phyloP scores from a whole-genome alignment of 2,113 vertebrate genomes.

The Spea multiplicata region DNA sequence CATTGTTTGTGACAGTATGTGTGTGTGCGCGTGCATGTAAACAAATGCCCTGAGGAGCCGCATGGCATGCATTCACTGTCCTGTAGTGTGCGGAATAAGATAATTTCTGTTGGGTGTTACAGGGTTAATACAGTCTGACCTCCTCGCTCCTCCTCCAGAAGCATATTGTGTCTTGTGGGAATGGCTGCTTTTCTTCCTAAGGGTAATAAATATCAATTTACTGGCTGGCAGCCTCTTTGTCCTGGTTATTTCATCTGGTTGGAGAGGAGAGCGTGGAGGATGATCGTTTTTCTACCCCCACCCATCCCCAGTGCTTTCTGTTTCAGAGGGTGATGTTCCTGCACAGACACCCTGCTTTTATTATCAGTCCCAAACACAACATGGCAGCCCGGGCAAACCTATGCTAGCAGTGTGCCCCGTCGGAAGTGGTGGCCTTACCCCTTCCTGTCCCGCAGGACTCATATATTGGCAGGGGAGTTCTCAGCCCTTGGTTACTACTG shows the following conservation, averaged over 20 bases:
- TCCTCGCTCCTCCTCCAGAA: constrained; percentile 25
- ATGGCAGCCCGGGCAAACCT: constrained; percentile 14
- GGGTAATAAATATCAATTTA: constrained; percentile 47
- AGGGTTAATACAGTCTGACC: constrained; percentile 28
- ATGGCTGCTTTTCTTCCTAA: constrained; percentile 39
- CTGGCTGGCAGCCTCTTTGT: constrained; percentile 45
- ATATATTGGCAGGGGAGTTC: neutral
- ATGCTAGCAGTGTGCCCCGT: neutral
- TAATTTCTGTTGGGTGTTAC: constrained; percentile 5
- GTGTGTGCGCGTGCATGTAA: neutral
- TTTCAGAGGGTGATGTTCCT: constrained; percentile 2
- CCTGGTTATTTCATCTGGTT: constrained; percentile 41
- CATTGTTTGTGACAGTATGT: no score
- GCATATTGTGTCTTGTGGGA: constrained; percentile 39
- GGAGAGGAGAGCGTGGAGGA: constrained; percentile 34
- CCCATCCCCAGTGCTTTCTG: constrained; percentile 20
- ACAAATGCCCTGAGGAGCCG: neutral
- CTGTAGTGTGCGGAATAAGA: neutral
- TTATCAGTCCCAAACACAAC: constrained; percentile 1
- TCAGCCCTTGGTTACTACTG: neutral
- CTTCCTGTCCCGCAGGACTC: neutral
- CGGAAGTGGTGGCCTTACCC: neutral
- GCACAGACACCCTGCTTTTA: constrained; percentile 25
- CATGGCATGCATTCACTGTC: neutral
- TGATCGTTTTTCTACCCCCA: constrained; percentile 18